A percentile compares a stretch with the other conserved stretches of the same genome.
Conservation (phyloP, 2,113 vertebrate species). For the Melanostigma gelatinosum region DNA sequence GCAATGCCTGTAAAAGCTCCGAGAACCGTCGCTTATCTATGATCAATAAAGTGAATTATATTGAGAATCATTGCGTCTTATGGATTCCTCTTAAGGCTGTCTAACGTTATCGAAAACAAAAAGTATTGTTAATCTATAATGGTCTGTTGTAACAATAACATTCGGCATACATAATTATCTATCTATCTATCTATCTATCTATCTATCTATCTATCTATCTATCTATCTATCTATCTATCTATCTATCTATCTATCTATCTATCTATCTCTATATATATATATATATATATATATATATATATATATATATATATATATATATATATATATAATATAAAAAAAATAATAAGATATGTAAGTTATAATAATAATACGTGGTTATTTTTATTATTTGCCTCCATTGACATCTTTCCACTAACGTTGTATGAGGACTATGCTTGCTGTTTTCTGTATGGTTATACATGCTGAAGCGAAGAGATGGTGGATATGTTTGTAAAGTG, state of each 20-base stretch:
- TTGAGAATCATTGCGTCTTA: neutral
- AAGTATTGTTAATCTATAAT: fast-evolving
- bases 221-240: no score
- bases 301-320: no score
- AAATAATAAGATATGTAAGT: no score
- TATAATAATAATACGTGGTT: no score
- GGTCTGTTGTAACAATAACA: neutral
- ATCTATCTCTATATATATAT: no score
- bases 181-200: no score
- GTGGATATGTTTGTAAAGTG: fast-evolving
- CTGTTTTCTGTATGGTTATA: fast-evolving
- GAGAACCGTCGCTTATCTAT: neutral
- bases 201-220: no score
- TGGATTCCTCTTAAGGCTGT: neutral
- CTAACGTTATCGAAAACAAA: fast-evolving
- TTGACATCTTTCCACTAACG: neutral
- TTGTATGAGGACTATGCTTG: neutral
- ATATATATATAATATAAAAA: no score
- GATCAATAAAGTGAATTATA: neutral
- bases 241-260: no score
- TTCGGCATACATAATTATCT: neutral
- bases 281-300: no score
- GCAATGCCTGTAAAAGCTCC: neutral
- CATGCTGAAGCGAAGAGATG: neutral
- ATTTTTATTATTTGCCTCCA: neutral